Conservation (phyloP, 2,888 invertebrate genomes). For the Drosophila siamana region DNA sequence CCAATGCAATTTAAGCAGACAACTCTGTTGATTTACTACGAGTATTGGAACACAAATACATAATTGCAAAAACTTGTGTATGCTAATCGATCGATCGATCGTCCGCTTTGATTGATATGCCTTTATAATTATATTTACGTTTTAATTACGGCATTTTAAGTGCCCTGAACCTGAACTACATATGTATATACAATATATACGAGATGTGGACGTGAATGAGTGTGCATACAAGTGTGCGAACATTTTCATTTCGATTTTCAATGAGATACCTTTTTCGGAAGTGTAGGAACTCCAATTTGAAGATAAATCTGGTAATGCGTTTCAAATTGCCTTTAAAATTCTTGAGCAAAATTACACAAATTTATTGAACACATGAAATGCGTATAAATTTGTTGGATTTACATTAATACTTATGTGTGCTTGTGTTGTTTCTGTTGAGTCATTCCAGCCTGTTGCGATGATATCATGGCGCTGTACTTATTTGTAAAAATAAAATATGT, state of each 20-base stretch:
- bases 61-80: conserved; percentile 79
- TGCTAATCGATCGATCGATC: conserved; percentile 74
- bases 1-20: conserved; percentile 66
- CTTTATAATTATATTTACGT: conserved; percentile 72
- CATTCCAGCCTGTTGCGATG: conserved; percentile 20
- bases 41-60: conserved; percentile 60
- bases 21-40: conserved; percentile 76
- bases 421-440: conserved; percentile 21
- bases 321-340: conserved; percentile 31
- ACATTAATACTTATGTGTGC: conserved; percentile 11
- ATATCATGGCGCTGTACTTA: conserved; percentile 18
- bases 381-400: conserved; percentile 16
- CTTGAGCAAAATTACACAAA: conserved; percentile 44
- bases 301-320: conserved; percentile 10
- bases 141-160: conserved; percentile 64
- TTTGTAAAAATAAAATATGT: conserved; percentile 14
- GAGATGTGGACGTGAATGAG: not conserved
- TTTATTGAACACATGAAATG: conserved; percentile 30
- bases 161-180: conserved; percentile 55
- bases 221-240: not conserved
- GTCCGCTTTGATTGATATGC: conserved; percentile 65
- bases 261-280: conserved; percentile 6
- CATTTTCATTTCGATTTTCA: not conserved
- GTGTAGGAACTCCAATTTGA: conserved; percentile 47
- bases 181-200: no score